These are phyloP conservation scores for Mechanitis mazaeus DNA, from an alignment of 2,888 invertebrate genomes.

Conservation along the genomic window DNA sequence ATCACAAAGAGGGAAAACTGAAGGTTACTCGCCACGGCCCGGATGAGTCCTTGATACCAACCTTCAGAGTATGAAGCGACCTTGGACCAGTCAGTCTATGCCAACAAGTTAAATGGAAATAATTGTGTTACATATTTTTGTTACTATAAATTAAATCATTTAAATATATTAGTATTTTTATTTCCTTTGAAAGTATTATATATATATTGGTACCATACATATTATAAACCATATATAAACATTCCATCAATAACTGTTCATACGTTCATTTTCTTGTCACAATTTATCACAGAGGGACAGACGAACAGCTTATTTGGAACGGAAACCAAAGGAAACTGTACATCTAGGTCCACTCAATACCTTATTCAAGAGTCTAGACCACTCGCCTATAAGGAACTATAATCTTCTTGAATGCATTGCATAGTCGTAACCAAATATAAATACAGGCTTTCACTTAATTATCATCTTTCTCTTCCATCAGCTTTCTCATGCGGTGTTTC, in stretches of 20 bases:
- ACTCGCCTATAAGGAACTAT: constrained; percentile 33
- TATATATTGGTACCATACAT: no score
- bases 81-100: constrained; percentile 22
- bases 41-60: constrained; percentile 48
- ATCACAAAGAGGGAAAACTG: constrained; percentile 40
- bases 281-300: constrained; percentile 6
- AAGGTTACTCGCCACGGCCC: constrained; percentile 48
- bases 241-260: background rate
- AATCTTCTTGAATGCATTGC: constrained; percentile 30
- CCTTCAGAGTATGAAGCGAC: constrained; percentile 42
- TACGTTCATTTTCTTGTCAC: background rate
- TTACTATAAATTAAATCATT: no score
- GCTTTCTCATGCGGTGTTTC: no score
- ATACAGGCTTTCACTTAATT: constrained; percentile 32
- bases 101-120: no score
- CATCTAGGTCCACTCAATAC: constrained; percentile 35
- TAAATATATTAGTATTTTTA: no score
- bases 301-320: constrained; percentile 26
- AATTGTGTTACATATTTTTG: no score
- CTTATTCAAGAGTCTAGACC: constrained; percentile 33
- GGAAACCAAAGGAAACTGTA: constrained; percentile 35
- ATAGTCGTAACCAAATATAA: constrained; percentile 31
- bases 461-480: background rate
- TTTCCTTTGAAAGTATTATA: no score
- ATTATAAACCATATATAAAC: background rate